phyloP scores from a whole-genome alignment of 2,797 vertebrate species.

The Peromyscus eremicus region DNA sequence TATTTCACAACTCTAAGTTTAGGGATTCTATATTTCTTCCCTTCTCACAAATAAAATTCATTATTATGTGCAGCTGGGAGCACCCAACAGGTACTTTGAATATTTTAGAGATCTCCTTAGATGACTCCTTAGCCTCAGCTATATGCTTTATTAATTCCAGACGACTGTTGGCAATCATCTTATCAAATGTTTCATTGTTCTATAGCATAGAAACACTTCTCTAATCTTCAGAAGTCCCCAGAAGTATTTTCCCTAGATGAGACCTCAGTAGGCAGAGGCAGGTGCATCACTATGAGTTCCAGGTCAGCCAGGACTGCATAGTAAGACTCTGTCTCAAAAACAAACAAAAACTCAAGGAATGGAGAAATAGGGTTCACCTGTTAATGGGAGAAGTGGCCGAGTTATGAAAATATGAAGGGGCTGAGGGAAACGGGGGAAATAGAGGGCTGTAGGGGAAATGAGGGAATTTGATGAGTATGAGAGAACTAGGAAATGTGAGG shows the following conservation, averaged over 20 bases:
- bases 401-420: neutral
- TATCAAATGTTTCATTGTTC: neutral
- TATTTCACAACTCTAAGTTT: slow-evolving; percentile 6
- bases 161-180: neutral
- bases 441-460: too few relatives aligned
- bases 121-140: neutral
- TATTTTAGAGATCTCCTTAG: neutral
- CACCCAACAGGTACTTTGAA: neutral
- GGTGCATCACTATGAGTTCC: neutral
- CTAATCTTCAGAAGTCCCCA: neutral
- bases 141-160: neutral
- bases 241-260: neutral
- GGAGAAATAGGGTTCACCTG: neutral
- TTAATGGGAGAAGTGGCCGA: neutral
- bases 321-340: neutral
- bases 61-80: neutral
- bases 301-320: neutral
- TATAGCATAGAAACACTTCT: neutral
- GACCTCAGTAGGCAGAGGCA: neutral
- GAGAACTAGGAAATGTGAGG: neutral
- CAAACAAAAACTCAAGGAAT: neutral
- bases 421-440: too few relatives aligned
- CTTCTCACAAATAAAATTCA: neutral
- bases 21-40: neutral
- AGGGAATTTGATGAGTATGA: too few relatives aligned